Percentiles rank a stretch among this genome's conserved stretches.
phyloP scores from a whole-genome alignment of 1,140 invertebrate genomes.

The honey bee (Apis mellifera) region Amel_HAv3.1 CM009931.2:18631001-18631500 shows the following conservation, averaged over 20 bases:
- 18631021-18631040: constrained; percentile 20
- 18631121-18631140: constrained; percentile 69
- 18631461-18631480: neutral
- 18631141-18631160: constrained; percentile 73
- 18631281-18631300: constrained; percentile 59
- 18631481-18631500: neutral
- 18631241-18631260: constrained; percentile 25
- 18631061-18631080: neutral
- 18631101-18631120: constrained; percentile 29
- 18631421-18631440: neutral
- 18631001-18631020: neutral
- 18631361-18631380: neutral
- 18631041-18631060: neutral
- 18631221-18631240: neutral
- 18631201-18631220: constrained; percentile 65
- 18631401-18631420: neutral
- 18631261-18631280: neutral
- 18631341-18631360: constrained; percentile 32
- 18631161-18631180: constrained; percentile 74
- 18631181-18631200: constrained; percentile 74
- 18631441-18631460: neutral
- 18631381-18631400: constrained; percentile 12
- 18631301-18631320: constrained; percentile 61
- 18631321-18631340: constrained; percentile 59
- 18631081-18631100: neutral